Percentiles rank a stretch among this genome's conserved stretches.
Conservation (phyloP, 2,888 invertebrate species). For the Bursaphelenchus okinawaensis region DNA sequence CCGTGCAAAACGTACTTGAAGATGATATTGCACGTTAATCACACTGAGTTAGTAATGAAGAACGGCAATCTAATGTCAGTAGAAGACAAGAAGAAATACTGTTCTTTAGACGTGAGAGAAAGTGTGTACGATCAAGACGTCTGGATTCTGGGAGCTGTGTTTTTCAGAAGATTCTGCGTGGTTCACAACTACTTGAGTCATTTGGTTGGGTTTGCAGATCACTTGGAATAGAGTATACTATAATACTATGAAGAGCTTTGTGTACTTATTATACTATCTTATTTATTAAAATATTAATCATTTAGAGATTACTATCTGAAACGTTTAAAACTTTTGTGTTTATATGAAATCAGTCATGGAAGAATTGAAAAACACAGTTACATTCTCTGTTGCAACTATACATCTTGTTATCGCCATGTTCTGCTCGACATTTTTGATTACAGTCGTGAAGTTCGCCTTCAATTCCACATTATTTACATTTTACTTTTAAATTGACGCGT, state of each 20-base stretch:
- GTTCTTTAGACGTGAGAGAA: background rate
- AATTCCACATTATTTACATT: too few species aligned
- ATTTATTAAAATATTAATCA: too few species aligned
- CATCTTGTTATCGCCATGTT: background rate
- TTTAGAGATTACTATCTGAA: too few species aligned
- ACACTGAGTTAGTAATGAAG: background rate
- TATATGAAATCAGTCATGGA: background rate
- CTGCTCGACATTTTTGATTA: background rate
- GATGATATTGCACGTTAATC: background rate
- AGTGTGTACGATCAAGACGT: background rate
- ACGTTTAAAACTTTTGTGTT: too few species aligned
- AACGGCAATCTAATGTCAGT: background rate
- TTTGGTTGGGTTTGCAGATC: background rate
- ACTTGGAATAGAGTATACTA: background rate
- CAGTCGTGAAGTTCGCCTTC: background rate
- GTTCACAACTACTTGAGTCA: background rate
- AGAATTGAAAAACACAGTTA: background rate
- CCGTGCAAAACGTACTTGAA: background rate
- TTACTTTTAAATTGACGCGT: too few species aligned
- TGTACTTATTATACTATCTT: background rate
- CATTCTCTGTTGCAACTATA: background rate
- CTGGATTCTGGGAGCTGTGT: background rate
- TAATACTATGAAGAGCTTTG: too few species aligned
- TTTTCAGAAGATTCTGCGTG: background rate
- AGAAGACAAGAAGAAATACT: background rate